Percentiles rank a stretch among this genome's conserved stretches.
Evolutionary conservation across 2,113 vertebrate genomes (phyloP).

Genomic region (Mormyrus lacerda): DNA sequence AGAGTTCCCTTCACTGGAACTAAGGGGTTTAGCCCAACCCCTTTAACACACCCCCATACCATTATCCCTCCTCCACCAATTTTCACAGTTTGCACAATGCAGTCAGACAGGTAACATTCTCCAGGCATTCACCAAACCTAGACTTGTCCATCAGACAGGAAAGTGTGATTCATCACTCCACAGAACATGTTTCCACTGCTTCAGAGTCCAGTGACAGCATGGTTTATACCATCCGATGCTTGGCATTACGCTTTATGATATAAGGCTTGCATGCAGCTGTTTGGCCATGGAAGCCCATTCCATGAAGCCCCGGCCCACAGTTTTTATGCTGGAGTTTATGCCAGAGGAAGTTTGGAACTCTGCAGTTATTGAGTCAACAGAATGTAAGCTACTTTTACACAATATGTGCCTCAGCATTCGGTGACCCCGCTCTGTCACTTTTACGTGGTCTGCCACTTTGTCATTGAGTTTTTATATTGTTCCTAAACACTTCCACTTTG

Average conservation of each 20-base stretch:
- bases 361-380: background rate
- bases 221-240: no score
- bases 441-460: no score
- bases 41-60: background rate
- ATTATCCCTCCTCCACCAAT: background rate
- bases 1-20: background rate
- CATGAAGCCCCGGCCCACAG: background rate
- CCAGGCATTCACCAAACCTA: background rate
- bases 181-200: no score
- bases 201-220: no score
- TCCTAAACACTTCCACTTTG: background rate
- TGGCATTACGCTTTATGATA: no score
- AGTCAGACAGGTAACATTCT: background rate
- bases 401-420: background rate
- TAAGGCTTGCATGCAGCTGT: background rate
- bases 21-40: background rate
- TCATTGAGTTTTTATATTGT: background rate
- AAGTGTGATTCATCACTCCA: no score
- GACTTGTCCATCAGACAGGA: no score
- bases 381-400: background rate
- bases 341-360: background rate
- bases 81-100: no score
- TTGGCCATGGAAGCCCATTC: background rate
- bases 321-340: background rate
- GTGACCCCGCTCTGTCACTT: background rate